Percentiles rank a stretch among this genome's conserved stretches.
Conservation (phyloP, 2,113 vertebrate species). For the Trinectes maculatus region DNA sequence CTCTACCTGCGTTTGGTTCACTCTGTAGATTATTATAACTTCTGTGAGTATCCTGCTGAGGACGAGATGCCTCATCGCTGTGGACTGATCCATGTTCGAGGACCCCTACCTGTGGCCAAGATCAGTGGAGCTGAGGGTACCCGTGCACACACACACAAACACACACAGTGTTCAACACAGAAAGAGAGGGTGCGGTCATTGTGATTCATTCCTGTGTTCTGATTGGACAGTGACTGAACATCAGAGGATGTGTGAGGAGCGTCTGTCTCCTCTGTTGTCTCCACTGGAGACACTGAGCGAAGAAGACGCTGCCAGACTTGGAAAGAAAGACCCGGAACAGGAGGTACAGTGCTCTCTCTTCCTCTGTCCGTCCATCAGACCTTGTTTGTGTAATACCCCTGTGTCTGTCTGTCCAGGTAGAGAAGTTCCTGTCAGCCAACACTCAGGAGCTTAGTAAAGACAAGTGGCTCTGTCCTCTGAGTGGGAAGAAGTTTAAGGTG, state of each 20-base stretch:
- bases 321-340: conserved; percentile 89
- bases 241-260: conserved; percentile 90
- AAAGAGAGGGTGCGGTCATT: background rate
- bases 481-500: conserved; percentile 93
- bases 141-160: background rate
- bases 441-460: conserved; percentile 94
- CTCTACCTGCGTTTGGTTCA: conserved; percentile 92
- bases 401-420: conserved; percentile 75
- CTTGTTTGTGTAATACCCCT: background rate
- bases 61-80: conserved; percentile 96
- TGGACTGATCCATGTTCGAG: conserved; percentile 90
- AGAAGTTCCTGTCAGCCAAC: conserved; percentile 91
- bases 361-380: background rate
- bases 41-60: conserved; percentile 90
- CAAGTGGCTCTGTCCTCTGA: conserved; percentile 94
- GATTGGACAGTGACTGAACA: conserved; percentile 85
- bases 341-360: conserved; percentile 66
- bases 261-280: conserved; percentile 84
- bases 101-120: conserved; percentile 87
- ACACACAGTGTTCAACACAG: background rate
- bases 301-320: conserved; percentile 88
- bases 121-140: conserved; percentile 88
- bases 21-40: conserved; percentile 92
- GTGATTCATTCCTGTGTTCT: conserved; percentile 4
- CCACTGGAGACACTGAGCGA: conserved; percentile 85